A percentile compares a stretch with the other conserved stretches of the same genome.
Conservation (phyloP, 1,140 invertebrate genomes). For the Brachionus calyciflorus region DNA sequence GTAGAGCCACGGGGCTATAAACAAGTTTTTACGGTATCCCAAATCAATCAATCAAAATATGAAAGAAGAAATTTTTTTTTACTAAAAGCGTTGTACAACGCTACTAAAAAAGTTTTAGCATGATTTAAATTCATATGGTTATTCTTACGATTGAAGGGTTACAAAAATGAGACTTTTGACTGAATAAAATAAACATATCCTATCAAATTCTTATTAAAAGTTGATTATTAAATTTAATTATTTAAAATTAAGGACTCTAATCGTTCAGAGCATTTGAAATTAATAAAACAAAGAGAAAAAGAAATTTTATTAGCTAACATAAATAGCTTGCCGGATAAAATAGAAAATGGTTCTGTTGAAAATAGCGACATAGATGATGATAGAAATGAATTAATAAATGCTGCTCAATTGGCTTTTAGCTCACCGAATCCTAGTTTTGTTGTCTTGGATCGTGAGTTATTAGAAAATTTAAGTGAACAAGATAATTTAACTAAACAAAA, state of each 20-base stretch:
- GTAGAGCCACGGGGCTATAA: no score
- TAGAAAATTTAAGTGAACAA: neutral
- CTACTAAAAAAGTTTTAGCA: no score
- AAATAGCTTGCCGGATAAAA: neutral
- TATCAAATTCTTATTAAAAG: no score
- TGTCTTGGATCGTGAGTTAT: constrained; percentile 1
- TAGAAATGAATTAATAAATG: constrained; percentile 11
- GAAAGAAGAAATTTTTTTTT: no score
- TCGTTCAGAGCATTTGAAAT: constrained; percentile 7
- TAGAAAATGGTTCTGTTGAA: neutral
- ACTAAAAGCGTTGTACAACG: no score
- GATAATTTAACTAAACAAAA: neutral
- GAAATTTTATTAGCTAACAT: constrained; percentile 28
- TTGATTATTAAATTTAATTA: neutral
- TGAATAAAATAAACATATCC: no score
- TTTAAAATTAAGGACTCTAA: constrained; percentile 16
- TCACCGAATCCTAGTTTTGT: constrained; percentile 34
- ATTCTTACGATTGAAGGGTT: no score
- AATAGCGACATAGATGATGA: neutral
- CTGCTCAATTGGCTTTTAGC: constrained; percentile 6
- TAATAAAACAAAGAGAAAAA: constrained; percentile 29
- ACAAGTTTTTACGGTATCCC: no score
- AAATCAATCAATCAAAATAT: no score
- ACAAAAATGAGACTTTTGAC: no score
- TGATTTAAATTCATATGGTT: no score